Evolutionary conservation across 2,113 vertebrate species (phyloP), one percentile per base, ranked within the genome.

Genomic region (Meleagris gallopavo): DNA sequence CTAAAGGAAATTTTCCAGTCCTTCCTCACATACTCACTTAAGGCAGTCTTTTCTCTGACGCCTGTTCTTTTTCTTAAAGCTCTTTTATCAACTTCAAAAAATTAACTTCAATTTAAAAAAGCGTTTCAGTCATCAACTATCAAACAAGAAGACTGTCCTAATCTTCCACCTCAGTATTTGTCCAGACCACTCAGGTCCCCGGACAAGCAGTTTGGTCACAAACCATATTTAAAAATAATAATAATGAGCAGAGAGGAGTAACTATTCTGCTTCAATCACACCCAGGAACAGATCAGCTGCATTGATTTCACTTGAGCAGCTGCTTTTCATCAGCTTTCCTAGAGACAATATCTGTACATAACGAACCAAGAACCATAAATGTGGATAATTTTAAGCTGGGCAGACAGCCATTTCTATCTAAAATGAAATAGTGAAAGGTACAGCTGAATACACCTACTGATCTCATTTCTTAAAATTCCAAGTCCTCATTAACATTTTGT

Each of bases 201-300:
- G 9, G 29, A 61, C 75, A 52, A 0, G 0, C 25, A 50, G 9
- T 21, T 32, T 7, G 2, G 0, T 2, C 9, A 45, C 19, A 75
- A 29, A 64, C 4, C 7, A 5, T 3, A 2, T 41, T 32, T 40
- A 4, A 16, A n/a, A 24, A 73, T 43, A 43, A 1, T 13, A 1
- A 3, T 2, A 32, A 50, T 0, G 6, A 41, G 20, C 0, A 0
- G 20, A 60, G 7, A 4, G 34, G 9, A 50, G 3, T 57, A 72
- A 85, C 55, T 25, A 75, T 11, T 43, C 29, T 34, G 1, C 10
- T 9, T 50, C 11, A 52, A 15, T 40, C 43, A 46, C 43, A 46
- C 15, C 55, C 64, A 84, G 48, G 43, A 57, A 18, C 3, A 34
- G 19, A 5, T 16, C 22, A 34, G 60, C 66, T 67, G 15, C 54